phyloP scores from a whole-genome alignment of 2,888 invertebrate species.

The Spialia ferax region DNA sequence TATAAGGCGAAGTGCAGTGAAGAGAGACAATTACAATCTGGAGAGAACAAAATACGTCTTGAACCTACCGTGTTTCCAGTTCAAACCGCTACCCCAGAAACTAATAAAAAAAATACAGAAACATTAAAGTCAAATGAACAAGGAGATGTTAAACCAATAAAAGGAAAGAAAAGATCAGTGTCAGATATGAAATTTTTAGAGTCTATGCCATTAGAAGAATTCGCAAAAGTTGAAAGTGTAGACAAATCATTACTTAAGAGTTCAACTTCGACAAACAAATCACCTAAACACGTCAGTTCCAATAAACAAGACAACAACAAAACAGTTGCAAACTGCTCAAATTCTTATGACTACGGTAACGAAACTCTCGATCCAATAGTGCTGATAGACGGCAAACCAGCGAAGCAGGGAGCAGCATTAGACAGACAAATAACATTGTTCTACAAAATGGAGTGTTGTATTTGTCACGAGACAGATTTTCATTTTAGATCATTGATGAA shows the following conservation, averaged over 20 bases:
- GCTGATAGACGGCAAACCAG: conserved; percentile 74
- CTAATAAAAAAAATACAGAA: conserved; percentile 48
- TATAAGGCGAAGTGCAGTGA: conserved; percentile 67
- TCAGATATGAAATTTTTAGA: conserved; percentile 73
- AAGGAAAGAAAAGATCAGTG: conserved; percentile 63
- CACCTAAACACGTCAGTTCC: conserved; percentile 15
- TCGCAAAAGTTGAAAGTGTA: conserved; percentile 68
- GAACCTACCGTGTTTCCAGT: conserved; percentile 58
- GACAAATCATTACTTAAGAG: conserved; percentile 67
- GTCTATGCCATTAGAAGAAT: conserved; percentile 77
- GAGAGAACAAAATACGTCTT: conserved; percentile 56
- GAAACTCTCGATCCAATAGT: conserved; percentile 71
- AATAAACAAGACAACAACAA: conserved; percentile 40
- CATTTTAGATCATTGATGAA: conserved; percentile 79
- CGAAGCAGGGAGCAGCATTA: conserved; percentile 72
- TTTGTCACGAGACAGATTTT: conserved; percentile 77
- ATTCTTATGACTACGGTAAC: conserved; percentile 49
- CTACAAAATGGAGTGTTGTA: conserved; percentile 83
- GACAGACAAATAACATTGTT: conserved; percentile 79
- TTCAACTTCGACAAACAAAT: conserved; percentile 47
- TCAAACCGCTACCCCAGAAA: conserved; percentile 49
- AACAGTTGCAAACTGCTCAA: conserved; percentile 44
- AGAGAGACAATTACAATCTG: conserved; percentile 52
- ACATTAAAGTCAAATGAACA: conserved; percentile 57
- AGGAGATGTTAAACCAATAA: conserved; percentile 64